These are phyloP conservation scores for Pocillopora meandrina DNA, from an alignment of 92 coral and sea anemone species.

Conservation along the genomic window DNA sequence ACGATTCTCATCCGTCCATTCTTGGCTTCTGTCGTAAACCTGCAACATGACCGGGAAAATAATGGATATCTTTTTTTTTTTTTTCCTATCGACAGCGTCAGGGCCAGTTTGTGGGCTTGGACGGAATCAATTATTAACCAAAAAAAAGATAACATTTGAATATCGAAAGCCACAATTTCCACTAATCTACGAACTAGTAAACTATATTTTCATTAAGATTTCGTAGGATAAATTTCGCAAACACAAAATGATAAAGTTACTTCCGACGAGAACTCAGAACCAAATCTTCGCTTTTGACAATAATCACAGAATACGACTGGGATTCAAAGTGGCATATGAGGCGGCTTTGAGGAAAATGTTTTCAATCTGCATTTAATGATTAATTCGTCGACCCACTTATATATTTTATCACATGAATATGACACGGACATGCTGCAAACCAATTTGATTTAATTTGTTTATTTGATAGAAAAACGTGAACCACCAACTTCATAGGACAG, in stretches of 20 bases:
- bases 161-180: constrained; percentile 14
- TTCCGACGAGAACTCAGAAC: not conserved
- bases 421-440: not conserved
- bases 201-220: not conserved
- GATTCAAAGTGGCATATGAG: not conserved
- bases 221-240: not conserved
- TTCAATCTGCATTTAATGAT: constrained; percentile 1
- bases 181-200: not conserved
- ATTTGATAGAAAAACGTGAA: not conserved
- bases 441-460: constrained; percentile 6
- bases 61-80: not conserved
- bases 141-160: constrained; percentile 31
- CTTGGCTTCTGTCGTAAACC: constrained; percentile 96
- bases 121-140: constrained; percentile 38
- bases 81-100: not conserved
- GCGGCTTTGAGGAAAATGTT: not conserved
- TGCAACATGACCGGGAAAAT: constrained; percentile 31
- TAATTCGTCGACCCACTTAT: not conserved
- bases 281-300: not conserved
- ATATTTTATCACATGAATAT: not conserved
- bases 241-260: not conserved
- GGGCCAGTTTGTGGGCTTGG: not conserved
- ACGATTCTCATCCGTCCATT: constrained; percentile 90
- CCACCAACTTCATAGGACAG: not conserved
- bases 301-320: not conserved